Base-by-base conservation (phyloP, 2,888 invertebrate genomes). In the Cheilosia pagana region DNA sequence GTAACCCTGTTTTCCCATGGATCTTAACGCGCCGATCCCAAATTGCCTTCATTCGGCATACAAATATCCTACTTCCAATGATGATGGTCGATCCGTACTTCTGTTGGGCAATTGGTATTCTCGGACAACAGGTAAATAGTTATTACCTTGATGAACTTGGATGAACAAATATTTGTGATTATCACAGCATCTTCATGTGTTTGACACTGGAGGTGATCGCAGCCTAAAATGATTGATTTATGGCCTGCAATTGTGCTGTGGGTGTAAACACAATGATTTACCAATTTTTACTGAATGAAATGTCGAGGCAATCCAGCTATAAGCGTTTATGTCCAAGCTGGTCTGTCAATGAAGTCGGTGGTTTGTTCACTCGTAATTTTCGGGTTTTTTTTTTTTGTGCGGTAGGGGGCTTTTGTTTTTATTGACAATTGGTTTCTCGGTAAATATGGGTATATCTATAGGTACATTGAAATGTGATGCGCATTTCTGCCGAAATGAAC, bases 1-100 rank as follows among this genome's bases (percentile, higher is more conserved):
- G 16, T 81, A 50, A 81, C 81, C 81, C 70, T 76, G 12, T 41
- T 55, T 62, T 62, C 75, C 53, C 79, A 74, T 55, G 28, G 19
- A 43, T 45, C 43, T 19, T 16, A 19, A 0, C 45, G 10, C 31
- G 43, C 39, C 39, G 3, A 70, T 48, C 31, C 16, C 21, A 55
- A 53, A 62, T 67, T 48, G 60, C 65, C 65, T 60, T 53, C 53
- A 74, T 31, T 67, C 55, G 62, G 48, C 67, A 68, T 62, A 74
- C 39, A 65, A 74, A 79, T 60, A 62, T 60, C 55, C 53, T 39
- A 68, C 3, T 19, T 60, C 52, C 71, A 79, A 72, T 65, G 59
- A 52, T 28, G 45, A 43, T 10, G 19, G 35, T 25, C 59, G 12
- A 41, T n/a, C 10, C 25, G 35, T 52, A 48, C 48, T 71, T 70